Conservation (phyloP, 2,797 vertebrate genomes). For the Chelonia mydas region DNA sequence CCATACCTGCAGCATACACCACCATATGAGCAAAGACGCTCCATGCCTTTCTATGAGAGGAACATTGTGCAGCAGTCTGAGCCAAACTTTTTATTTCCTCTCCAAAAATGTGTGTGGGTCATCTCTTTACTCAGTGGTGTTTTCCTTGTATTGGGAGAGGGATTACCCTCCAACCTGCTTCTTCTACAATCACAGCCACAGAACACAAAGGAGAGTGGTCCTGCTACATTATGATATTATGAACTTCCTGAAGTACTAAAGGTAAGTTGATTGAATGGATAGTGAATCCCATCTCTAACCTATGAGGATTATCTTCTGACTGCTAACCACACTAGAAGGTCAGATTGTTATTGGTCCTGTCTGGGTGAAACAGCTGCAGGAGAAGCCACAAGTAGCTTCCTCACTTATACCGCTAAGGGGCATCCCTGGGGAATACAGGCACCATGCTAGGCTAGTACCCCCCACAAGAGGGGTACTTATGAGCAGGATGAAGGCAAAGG, state of each 20-base stretch:
- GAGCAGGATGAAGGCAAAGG: background rate
- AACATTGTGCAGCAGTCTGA: background rate
- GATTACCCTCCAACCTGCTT: background rate
- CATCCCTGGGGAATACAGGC: background rate
- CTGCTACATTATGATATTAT: background rate
- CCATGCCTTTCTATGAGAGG: background rate
- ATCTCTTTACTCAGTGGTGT: background rate
- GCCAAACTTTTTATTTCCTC: background rate
- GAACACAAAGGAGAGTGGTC: background rate
- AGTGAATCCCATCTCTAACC: background rate
- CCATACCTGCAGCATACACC: background rate
- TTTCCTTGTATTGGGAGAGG: background rate
- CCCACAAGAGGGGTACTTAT: background rate
- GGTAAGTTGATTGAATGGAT: background rate
- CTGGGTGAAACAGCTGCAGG: background rate
- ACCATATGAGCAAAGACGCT: background rate
- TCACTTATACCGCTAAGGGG: background rate
- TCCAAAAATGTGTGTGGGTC: background rate
- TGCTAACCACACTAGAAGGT: background rate
- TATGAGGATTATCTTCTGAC: background rate
- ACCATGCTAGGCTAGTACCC: background rate
- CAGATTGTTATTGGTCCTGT: rapidly evolving
- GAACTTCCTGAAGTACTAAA: background rate
- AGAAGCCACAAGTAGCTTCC: background rate
- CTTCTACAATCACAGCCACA: background rate